Evolutionary conservation across 2,797 vertebrate genomes (phyloP).

Genomic region (Parambassis ranga): DNA sequence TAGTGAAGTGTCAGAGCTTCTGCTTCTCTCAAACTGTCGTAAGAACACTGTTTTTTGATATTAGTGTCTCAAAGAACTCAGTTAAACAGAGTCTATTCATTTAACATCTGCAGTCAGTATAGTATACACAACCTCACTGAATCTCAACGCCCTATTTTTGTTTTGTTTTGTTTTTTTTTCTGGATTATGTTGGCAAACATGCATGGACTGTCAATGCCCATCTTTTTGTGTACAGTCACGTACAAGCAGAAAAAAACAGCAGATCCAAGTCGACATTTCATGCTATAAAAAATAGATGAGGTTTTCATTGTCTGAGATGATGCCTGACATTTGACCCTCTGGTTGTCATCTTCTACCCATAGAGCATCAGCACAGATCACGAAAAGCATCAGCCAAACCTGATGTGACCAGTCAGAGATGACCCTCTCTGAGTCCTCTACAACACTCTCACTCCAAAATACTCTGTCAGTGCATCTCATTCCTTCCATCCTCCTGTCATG

Average conservation of each 20-base stretch:
- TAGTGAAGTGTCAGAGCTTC: neutral
- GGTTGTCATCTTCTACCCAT: neutral
- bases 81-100: neutral
- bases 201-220: slow-evolving; percentile 3
- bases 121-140: neutral
- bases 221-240: neutral
- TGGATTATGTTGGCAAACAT: neutral
- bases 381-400: slow-evolving; percentile 16
- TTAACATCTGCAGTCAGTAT: neutral
- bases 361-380: slow-evolving; percentile 23
- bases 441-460: slow-evolving; percentile 10
- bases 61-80: neutral
- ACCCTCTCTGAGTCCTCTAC: slow-evolving; percentile 6
- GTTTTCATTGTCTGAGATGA: neutral
- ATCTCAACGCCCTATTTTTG: neutral
- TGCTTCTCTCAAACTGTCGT: neutral
- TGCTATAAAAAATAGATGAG: slow-evolving; percentile 5
- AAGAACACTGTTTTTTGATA: neutral
- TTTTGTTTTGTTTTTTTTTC: no score
- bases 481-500: slow-evolving; percentile 34
- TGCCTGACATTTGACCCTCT: slow-evolving; percentile 19
- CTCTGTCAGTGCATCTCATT: neutral
- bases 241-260: neutral
- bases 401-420: slow-evolving; percentile 21
- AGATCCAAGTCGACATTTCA: neutral